These are phyloP conservation scores for Clanis bilineata DNA, from an alignment of 2,888 invertebrate genomes.

Conservation along the genomic window DNA sequence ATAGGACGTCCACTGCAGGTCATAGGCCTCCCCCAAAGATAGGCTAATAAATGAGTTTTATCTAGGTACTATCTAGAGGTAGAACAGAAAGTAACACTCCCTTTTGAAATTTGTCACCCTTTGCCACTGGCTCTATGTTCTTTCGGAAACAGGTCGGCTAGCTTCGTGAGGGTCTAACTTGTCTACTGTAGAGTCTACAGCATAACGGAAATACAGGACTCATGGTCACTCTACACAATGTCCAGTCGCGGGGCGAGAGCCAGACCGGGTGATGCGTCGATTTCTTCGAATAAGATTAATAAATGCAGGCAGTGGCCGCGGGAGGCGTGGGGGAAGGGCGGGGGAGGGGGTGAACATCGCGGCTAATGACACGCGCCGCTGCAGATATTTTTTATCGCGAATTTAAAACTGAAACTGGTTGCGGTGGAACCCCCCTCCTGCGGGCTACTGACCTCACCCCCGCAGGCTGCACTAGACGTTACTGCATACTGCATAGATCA, in stretches of 20 bases:
- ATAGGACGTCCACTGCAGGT: too few relatives aligned
- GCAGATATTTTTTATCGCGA: slow-evolving; percentile 77
- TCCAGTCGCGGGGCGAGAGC: slow-evolving; percentile 24
- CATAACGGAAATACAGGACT: too few relatives aligned
- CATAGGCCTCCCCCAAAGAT: not conserved
- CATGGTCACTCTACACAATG: slow-evolving; percentile 21
- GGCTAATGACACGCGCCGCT: slow-evolving; percentile 77
- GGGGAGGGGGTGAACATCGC: slow-evolving; percentile 41
- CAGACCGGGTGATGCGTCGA: slow-evolving; percentile 64
- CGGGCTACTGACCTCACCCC: slow-evolving; percentile 22
- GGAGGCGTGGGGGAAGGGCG: slow-evolving; percentile 41
- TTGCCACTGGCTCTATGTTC: too few relatives aligned
- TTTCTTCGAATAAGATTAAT: slow-evolving; percentile 79
- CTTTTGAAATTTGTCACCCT: too few relatives aligned
- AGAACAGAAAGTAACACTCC: too few relatives aligned
- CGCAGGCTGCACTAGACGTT: slow-evolving; percentile 27
- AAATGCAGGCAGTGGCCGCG: slow-evolving; percentile 62
- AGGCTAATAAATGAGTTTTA: too few relatives aligned
- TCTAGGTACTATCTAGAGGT: too few relatives aligned
- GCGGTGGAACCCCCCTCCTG: slow-evolving; percentile 33
- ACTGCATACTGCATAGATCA: slow-evolving; percentile 38
- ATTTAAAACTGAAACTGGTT: slow-evolving; percentile 76
- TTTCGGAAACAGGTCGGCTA: too few relatives aligned
- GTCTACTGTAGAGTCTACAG: too few relatives aligned
- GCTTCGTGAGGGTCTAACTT: too few relatives aligned